A percentile compares a stretch with the other conserved stretches of the same genome.
These are phyloP conservation scores for Microctenopoma lineatum DNA, from an alignment of 2,797 vertebrate species.

Conservation along the genomic window DNA sequence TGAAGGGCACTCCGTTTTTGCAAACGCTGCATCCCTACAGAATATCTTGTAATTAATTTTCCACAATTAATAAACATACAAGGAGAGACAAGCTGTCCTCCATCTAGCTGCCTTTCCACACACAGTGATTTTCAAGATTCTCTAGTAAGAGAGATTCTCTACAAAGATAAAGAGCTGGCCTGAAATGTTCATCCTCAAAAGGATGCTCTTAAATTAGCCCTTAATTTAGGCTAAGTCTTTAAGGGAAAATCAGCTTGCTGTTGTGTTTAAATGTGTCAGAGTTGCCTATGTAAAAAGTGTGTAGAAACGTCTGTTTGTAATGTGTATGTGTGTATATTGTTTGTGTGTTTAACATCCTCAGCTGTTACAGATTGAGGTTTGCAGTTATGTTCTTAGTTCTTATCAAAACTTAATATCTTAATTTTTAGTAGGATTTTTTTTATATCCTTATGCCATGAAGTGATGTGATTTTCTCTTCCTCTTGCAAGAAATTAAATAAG, in stretches of 20 bases:
- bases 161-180: constrained; percentile 59
- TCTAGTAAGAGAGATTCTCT: constrained; percentile 49
- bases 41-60: constrained; percentile 72
- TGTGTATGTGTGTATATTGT: neutral
- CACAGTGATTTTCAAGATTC: constrained; percentile 18
- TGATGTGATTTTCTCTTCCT: no score
- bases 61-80: constrained; percentile 72
- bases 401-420: neutral
- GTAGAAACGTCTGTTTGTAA: constrained; percentile 6
- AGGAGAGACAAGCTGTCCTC: constrained; percentile 43
- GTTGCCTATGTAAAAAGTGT: constrained; percentile 21
- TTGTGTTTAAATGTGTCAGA: constrained; percentile 32
- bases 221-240: constrained; percentile 37
- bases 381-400: constrained; percentile 15
- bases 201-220: constrained; percentile 48
- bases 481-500: no score
- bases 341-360: constrained; percentile 12
- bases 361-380: constrained; percentile 7
- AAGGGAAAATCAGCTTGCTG: constrained; percentile 42
- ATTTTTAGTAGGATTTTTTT: no score
- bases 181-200: constrained; percentile 60
- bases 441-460: no score
- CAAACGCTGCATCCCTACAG: constrained; percentile 53
- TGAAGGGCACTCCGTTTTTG: constrained; percentile 53
- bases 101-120: constrained; percentile 27